Evolutionary conservation across 1,140 invertebrate species (phyloP), one percentile per base, ranked within the genome.

Genomic region (Nymphalis io): DNA sequence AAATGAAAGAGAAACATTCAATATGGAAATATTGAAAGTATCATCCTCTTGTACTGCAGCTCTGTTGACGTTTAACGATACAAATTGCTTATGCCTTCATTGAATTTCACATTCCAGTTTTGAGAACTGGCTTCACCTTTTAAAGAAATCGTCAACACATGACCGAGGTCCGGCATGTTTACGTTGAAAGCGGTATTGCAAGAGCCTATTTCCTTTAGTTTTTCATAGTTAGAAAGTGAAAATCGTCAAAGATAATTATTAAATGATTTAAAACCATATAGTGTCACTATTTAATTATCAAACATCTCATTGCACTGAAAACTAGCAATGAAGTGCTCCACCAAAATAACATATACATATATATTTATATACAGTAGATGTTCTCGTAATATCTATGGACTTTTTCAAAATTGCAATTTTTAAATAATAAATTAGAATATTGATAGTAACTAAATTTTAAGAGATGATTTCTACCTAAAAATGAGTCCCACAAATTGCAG

Each of bases 141-240:
- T 51, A 76, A 75, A 81, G 76, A 78, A 78, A 78, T 69, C 76
- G 60, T 70, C 63, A 78, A 75, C 27, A 62, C 60, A 72, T 72
- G 61, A 69, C 62, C 62, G 53, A 70, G 53, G 46, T 40, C 38
- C 60, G 51, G 60, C 70, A 60, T 68, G 66, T 78, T 77, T 72
- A 48, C 60, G 20, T 71, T 61, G 79, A 81, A 78, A 81, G 79
- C 71, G 58, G 74, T 70, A 59, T 53, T 63, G 68, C 79, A 59
- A 74, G 74, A 53, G 57, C 48, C 59, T 60, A 75, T 74, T 72
- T 74, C 72, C 67, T 65, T 64, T 68, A 74, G 62, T 73, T 78
- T 76, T 78, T 80, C 70, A 70, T 66, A 40, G 40, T 60, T 68
- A 76, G 78, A 80, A 76, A 75, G 75, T 65, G 73, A 80, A 76